Percentiles rank a stretch among this genome's conserved stretches.
Conservation (phyloP, 2,797 vertebrate species). For the Chromis chromis region DNA sequence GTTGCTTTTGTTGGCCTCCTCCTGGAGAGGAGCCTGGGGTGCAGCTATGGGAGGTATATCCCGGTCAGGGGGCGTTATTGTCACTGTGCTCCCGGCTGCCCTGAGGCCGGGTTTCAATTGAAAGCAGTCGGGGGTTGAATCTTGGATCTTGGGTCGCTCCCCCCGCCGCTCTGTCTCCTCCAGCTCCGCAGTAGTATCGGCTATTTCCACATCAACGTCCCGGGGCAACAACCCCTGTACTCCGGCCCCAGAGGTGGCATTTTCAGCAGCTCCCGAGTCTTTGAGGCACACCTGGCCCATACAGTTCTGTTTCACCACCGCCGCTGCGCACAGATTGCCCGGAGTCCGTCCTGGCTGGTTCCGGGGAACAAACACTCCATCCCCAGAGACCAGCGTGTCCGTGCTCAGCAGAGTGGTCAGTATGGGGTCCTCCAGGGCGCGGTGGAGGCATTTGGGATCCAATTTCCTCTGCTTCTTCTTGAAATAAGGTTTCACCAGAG, state of each 20-base stretch:
- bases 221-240: constrained; percentile 83
- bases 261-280: constrained; percentile 70
- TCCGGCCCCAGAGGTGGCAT: constrained; percentile 38
- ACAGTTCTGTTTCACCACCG: constrained; percentile 89
- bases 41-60: constrained; percentile 70
- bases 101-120: constrained; percentile 74
- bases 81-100: constrained; percentile 71
- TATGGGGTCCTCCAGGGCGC: constrained; percentile 91
- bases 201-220: constrained; percentile 80
- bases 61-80: constrained; percentile 65
- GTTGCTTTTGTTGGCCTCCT: constrained; percentile 86
- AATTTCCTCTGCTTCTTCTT: constrained; percentile 97
- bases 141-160: constrained; percentile 74
- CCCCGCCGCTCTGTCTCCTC: constrained; percentile 74
- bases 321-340: constrained; percentile 87
- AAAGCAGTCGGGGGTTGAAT: constrained; percentile 72
- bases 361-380: constrained; percentile 91
- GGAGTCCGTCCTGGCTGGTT: constrained; percentile 81
- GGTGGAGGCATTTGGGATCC: constrained; percentile 88
- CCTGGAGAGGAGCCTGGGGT: constrained; percentile 83
- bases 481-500: constrained; percentile 93
- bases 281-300: constrained; percentile 87
- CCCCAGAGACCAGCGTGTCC: constrained; percentile 86
- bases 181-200: constrained; percentile 81
- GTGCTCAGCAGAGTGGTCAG: constrained; percentile 91